Conservation (phyloP, 2,797 vertebrate genomes). For the Sciurus vulgaris region DNA sequence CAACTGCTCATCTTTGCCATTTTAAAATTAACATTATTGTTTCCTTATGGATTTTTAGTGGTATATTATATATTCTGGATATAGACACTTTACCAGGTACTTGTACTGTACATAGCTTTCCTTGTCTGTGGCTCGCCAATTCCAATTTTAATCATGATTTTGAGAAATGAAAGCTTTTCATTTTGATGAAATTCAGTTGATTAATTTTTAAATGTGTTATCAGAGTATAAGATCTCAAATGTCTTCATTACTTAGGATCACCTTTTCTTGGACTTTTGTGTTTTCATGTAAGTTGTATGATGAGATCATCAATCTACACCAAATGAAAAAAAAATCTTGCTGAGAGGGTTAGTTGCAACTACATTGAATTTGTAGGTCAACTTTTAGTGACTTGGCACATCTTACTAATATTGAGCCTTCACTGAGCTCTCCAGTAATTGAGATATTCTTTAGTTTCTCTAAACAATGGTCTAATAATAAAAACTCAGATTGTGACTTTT, state of each 20-base stretch:
- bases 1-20: background rate
- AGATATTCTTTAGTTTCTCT: background rate
- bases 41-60: background rate
- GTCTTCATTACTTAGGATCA: background rate
- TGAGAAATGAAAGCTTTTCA: background rate
- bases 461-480: background rate
- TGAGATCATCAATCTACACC: background rate
- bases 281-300: background rate
- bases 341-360: background rate
- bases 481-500: background rate
- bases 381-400: background rate
- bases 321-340: background rate
- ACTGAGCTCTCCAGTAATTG: background rate
- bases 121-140: background rate
- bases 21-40: background rate
- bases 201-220: slow-evolving; percentile 39
- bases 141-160: background rate
- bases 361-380: background rate
- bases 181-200: slow-evolving; percentile 27
- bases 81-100: background rate
- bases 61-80: background rate
- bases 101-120: background rate
- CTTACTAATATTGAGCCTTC: background rate
- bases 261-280: background rate
- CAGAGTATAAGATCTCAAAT: background rate